Conservation (phyloP, 2,797 vertebrate species). For the Myioborus melanocephalus region DNA sequence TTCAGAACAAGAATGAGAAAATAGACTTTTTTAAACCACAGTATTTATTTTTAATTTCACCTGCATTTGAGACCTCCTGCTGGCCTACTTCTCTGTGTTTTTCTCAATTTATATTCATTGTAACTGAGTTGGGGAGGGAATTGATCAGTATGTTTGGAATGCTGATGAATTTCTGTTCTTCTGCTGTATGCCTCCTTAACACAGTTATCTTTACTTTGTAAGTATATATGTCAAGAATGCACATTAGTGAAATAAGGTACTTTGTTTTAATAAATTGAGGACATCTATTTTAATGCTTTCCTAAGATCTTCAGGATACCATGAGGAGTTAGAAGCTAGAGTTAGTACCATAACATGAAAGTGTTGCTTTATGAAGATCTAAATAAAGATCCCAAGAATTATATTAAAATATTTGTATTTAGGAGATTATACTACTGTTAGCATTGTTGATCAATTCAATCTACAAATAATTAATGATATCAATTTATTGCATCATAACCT, state of each 20-base stretch:
- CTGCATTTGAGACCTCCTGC: not conserved
- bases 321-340: not conserved
- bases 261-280: not conserved
- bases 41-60: slow-evolving; percentile 49
- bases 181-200: not conserved
- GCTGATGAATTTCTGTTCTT: not conserved
- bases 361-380: not conserved
- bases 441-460: not conserved
- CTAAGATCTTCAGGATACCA: not conserved
- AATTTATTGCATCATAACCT: not conserved
- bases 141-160: not conserved
- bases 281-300: not conserved
- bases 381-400: not conserved
- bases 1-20: slow-evolving; percentile 1
- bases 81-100: not conserved
- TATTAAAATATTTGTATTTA: not conserved
- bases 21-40: not conserved
- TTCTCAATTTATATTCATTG: slow-evolving; percentile 16
- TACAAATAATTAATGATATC: not conserved
- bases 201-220: not conserved
- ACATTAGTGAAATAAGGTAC: not conserved
- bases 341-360: not conserved
- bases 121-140: not conserved
- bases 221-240: not conserved
- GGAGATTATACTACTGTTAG: not conserved